phyloP scores from a whole-genome alignment of 1,140 invertebrate species.

The Sycophila sp. region DNA sequence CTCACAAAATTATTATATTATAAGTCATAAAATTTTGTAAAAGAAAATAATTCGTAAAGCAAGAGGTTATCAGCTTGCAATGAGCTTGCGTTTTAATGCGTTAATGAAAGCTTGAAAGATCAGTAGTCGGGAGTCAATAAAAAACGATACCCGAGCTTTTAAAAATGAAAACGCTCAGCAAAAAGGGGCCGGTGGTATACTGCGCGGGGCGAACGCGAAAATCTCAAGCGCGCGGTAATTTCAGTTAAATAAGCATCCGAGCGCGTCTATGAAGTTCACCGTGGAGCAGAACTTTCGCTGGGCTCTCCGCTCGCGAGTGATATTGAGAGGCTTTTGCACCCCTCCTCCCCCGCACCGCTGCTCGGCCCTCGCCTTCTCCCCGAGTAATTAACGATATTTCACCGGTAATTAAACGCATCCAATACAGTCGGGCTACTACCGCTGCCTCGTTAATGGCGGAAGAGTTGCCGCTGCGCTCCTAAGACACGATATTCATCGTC shows the following conservation, averaged over 20 bases:
- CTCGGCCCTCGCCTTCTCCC: neutral
- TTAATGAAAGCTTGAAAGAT: too few relatives aligned
- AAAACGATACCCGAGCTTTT: too few relatives aligned
- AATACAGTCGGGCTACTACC: slow-evolving; percentile 43
- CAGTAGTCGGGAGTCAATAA: too few relatives aligned
- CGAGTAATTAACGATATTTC: slow-evolving; percentile 65
- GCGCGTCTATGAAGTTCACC: slow-evolving; percentile 45
- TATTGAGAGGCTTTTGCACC: neutral
- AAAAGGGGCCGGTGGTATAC: neutral
- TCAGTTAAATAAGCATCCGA: slow-evolving; percentile 53
- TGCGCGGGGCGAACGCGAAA: neutral
- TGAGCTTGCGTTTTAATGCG: too few relatives aligned
- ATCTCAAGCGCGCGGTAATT: slow-evolving; percentile 42
- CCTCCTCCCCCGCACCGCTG: neutral
- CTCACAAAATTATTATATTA: too few relatives aligned
- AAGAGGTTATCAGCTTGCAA: too few relatives aligned
- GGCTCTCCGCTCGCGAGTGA: slow-evolving; percentile 21
- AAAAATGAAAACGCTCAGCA: too few relatives aligned
- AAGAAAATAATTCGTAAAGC: too few relatives aligned
- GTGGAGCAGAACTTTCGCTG: neutral
- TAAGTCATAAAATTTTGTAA: too few relatives aligned
- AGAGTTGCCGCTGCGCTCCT: slow-evolving; percentile 47
- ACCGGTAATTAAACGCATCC: slow-evolving; percentile 64
- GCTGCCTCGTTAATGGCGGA: slow-evolving; percentile 48
- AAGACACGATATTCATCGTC: slow-evolving; percentile 49